Conservation (phyloP, 1,140 invertebrate species). For the Proales similis region DNA sequence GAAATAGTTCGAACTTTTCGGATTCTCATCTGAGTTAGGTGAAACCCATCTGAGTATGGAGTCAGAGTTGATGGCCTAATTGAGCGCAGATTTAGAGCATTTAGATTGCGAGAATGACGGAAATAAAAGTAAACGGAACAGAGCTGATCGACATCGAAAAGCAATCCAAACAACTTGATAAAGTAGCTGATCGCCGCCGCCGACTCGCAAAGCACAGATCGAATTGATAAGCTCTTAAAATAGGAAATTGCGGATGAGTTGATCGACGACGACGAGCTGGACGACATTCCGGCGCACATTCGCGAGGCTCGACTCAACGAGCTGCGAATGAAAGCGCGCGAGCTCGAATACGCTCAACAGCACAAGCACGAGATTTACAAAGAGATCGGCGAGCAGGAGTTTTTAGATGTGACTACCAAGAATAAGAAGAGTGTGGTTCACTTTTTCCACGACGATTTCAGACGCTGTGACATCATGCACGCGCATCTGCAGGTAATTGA, state of each 20-base stretch:
- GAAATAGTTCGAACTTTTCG: too few species aligned
- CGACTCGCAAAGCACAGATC: too few species aligned
- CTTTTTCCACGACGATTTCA: conserved; percentile 50
- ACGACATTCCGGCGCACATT: conserved; percentile 48
- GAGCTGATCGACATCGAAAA: too few species aligned
- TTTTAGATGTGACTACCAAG: conserved; percentile 48
- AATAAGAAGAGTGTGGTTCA: conserved; percentile 48
- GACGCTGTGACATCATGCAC: conserved; percentile 50
- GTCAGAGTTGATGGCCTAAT: too few species aligned
- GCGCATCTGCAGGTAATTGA: conserved; percentile 46
- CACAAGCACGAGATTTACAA: conserved; percentile 46
- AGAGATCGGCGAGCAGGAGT: conserved; percentile 45
- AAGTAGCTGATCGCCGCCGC: too few species aligned
- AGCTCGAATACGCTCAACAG: conserved; percentile 44
- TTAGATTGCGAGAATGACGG: too few species aligned
- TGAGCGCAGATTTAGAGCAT: too few species aligned
- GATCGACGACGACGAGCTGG: conserved; percentile 42
- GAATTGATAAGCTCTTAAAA: too few species aligned
- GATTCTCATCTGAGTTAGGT: too few species aligned
- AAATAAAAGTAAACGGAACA: too few species aligned
- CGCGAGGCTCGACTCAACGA: conserved; percentile 45
- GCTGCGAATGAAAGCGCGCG: conserved; percentile 43
- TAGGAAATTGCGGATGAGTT: conserved; percentile 44
- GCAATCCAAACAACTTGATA: too few species aligned
- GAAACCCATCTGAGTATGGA: too few species aligned